Conservation (phyloP, 2,888 invertebrate genomes). For the Mythimna pallens region DNA sequence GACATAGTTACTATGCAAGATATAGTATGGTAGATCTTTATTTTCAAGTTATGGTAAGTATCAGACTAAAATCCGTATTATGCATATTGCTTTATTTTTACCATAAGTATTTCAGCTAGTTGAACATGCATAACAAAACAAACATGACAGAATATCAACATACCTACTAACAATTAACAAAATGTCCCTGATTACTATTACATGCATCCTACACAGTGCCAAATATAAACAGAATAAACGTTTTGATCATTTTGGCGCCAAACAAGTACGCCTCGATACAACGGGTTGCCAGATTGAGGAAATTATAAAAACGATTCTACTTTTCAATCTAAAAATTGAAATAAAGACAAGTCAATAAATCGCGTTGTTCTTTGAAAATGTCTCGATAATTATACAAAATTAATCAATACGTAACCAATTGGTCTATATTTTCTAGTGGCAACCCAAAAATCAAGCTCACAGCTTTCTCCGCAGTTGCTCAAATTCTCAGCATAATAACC, state of each 20-base stretch:
- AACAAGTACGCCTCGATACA: constrained; percentile 70
- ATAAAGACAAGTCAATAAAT: constrained; percentile 27
- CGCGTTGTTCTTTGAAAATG: constrained; percentile 34
- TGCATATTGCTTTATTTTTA: constrained; percentile 40
- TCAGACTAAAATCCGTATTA: constrained; percentile 18
- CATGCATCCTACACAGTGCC: constrained; percentile 72
- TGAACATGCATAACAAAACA: constrained; percentile 29
- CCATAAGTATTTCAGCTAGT: constrained; percentile 21
- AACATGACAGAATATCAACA: constrained; percentile 21
- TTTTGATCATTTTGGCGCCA: constrained; percentile 72
- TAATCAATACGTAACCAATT: constrained; percentile 17
- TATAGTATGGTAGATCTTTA: constrained; percentile 26
- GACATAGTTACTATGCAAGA: constrained; percentile 52
- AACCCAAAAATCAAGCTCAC: constrained; percentile 86
- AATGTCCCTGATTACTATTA: constrained; percentile 25
- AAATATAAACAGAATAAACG: constrained; percentile 69
- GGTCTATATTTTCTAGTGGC: constrained; percentile 69
- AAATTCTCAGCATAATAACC: constrained; percentile 80
- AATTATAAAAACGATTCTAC: constrained; percentile 29
- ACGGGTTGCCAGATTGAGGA: constrained; percentile 78
- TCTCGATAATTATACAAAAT: constrained; percentile 26
- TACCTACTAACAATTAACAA: constrained; percentile 9
- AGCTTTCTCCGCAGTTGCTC: constrained; percentile 89
- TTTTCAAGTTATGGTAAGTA: constrained; percentile 31
- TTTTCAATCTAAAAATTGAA: constrained; percentile 31